Percentiles rank a stretch among this genome's conserved stretches.
Evolutionary conservation across 2,888 invertebrate genomes (phyloP).

Genomic region (Nysson spinosus): DNA sequence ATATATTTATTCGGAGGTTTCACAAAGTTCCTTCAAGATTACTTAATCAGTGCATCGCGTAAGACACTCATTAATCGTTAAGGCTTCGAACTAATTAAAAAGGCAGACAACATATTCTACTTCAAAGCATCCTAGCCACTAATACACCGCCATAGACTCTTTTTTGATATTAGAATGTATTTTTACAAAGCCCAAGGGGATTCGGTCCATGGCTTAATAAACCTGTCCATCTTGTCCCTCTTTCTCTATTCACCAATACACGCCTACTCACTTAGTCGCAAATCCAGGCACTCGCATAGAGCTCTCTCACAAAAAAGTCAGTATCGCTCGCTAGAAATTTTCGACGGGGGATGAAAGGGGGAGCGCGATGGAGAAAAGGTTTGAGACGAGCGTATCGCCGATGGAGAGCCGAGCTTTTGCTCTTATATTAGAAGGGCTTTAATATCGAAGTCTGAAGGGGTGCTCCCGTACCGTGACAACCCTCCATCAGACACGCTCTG

Average conservation of each 20-base stretch:
- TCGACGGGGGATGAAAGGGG: background rate
- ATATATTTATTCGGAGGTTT: too few species aligned
- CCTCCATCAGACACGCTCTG: constrained; percentile 77
- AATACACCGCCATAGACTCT: too few species aligned
- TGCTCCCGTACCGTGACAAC: constrained; percentile 74
- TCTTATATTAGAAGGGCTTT: constrained; percentile 75
- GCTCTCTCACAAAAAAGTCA: constrained; percentile 37
- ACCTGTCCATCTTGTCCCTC: constrained; percentile 19
- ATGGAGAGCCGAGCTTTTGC: constrained; percentile 63
- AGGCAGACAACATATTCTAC: too few species aligned
- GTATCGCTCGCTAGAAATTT: constrained; percentile 41
- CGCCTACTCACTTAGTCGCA: constrained; percentile 37
- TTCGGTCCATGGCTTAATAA: constrained; percentile 10
- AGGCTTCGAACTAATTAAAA: too few species aligned
- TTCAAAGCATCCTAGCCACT: too few species aligned
- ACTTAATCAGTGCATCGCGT: too few species aligned
- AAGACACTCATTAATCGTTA: too few species aligned
- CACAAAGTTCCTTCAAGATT: too few species aligned
- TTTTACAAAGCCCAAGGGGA: background rate
- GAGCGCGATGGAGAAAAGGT: constrained; percentile 46
- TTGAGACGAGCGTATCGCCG: constrained; percentile 61
- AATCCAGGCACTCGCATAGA: constrained; percentile 21
- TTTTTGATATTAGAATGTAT: background rate
- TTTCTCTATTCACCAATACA: constrained; percentile 25
- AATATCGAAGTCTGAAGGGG: constrained; percentile 72